Evolutionary conservation across 2,113 vertebrate species (phyloP), one percentile per base, ranked within the genome.

Genomic region (Meriones unguiculatus): DNA sequence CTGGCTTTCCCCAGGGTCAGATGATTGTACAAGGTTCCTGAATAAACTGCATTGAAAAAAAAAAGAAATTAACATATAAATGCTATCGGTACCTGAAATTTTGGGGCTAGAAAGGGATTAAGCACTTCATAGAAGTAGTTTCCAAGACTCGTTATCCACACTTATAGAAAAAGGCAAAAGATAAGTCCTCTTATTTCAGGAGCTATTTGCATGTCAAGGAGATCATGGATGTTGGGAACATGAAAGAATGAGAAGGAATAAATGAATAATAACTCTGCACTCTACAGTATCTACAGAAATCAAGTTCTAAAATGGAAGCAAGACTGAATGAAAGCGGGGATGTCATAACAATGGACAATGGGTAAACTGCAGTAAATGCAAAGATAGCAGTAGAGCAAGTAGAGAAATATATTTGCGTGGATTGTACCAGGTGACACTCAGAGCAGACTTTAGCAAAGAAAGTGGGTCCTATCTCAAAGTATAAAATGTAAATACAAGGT

Each of bases 181-280:
- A 35, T 69, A 81, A 84, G 38, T 7, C n/a, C 22, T 84, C 85
- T 24, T 85, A 73, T 87, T 92, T n/a, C 5, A 95, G 54, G 30
- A 87, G n/a, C 3, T 87, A 0, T 82, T 82, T 81, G 5, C 28
- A 87, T 35, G 25, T 93, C 24, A 89, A 25, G 28, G 38, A 87
- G 24, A 5, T 57, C 52, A 25, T 62, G 24, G 22, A 22, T 92
- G 70, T 38, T 87, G 38, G 4, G 25, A 75, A 65, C n/a, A 6
- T 92, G 52, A 92, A 96, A 94, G n/a, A 81, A 90, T 96, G 28
- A 59, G 18, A 41, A 59, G 11, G 22, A 87, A 50, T 41, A 75
- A 89, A 59, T 52, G 35, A 84, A 92, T 30, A 28, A 25, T 1
- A 90, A 12, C 2, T 7, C 25, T 86, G 15, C 5, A 59, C 12